A percentile compares a stretch with the other conserved stretches of the same genome.
These are phyloP conservation scores for Drosophila bipectinata DNA, from an alignment of 1,140 invertebrate species.

Conservation along the genomic window DNA sequence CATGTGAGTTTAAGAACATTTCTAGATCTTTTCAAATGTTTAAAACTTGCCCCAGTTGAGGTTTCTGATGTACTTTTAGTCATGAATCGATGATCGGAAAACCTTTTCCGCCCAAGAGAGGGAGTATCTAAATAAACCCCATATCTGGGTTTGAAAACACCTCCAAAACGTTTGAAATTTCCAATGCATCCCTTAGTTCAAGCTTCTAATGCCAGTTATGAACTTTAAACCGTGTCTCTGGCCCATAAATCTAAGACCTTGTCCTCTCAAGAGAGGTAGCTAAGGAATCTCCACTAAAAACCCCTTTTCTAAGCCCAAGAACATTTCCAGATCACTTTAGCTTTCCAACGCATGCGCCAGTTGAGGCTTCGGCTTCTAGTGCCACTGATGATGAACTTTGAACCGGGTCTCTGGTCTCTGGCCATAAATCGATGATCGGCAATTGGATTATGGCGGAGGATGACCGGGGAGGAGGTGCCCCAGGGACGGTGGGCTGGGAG, in stretches of 20 bases:
- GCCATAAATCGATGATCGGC: conserved; percentile 63
- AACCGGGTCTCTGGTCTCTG: conserved; percentile 15
- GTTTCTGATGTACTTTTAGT: no score
- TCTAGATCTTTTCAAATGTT: no score
- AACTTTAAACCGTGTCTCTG: background rate
- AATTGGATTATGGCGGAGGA: conserved; percentile 60
- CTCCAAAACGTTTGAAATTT: background rate
- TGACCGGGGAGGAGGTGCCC: conserved; percentile 3
- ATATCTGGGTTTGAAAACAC: no score
- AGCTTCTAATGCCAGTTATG: background rate
- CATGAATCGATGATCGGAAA: no score
- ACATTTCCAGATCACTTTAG: background rate
- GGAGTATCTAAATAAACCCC: no score
- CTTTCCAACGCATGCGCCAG: conserved; percentile 16
- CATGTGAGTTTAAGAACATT: no score
- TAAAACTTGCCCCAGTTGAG: no score
- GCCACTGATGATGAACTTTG: conserved; percentile 6
- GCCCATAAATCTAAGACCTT: conserved; percentile 54
- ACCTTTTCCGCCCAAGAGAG: background rate
- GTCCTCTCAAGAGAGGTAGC: no score
- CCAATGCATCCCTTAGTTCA: conserved; percentile 7
- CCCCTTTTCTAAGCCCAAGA: no score
- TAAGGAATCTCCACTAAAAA: no score
- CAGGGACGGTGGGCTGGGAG: background rate
- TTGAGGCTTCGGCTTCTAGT: background rate